Evolutionary conservation across 2,888 invertebrate species (phyloP), one percentile per base, ranked within the genome.

Genomic region (Brachypalpus laphriformis): DNA sequence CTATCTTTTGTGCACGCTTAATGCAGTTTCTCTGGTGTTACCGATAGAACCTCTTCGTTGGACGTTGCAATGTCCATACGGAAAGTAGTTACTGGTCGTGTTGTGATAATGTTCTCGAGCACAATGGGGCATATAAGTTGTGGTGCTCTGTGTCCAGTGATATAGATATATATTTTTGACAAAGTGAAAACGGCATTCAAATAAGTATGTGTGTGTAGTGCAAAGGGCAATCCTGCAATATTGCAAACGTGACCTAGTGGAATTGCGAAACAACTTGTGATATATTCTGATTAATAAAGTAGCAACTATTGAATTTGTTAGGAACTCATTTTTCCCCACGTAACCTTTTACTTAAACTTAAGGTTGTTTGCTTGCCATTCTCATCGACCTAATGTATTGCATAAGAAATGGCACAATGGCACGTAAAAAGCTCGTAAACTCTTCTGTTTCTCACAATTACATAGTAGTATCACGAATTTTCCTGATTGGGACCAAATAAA

Each of bases 351-450:
- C 42, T 56, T 56, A 18, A 56, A 45, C 31, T 70, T 57, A 31
- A 37, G 51, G 37, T 7, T n/a, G n/a, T n/a, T 37, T 37, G 16
- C 28, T n/a, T 68, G 31, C 31, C 3, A 18, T 45, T 68, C 28
- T 40, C 54, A 42, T 54, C 42, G 28, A 42, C 42, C 40, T 11
- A 11, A 68, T 40, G 16, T 20, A 18, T 25, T n/a, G 45, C 34
- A 9, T 31, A 57, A 57, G 47, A 37, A 57, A 70, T 57, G 42
- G 22, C 57, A 47, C 11, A 31, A 25, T 70, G 70, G 22, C 70
- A 70, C 57, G 70, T 57, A 70, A 70, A 57, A 20, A n/a, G 22
- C 42, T 70, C 57, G 45, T 70, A 57, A 70, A 70, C 42, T 56
- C 14, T 31, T 22, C 51, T 37, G 7, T 4, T 51, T 14, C 7